A percentile compares a stretch with the other conserved stretches of the same genome.
phyloP scores from a whole-genome alignment of 2,113 vertebrate species.

The Puffinus mauretanicus region DNA sequence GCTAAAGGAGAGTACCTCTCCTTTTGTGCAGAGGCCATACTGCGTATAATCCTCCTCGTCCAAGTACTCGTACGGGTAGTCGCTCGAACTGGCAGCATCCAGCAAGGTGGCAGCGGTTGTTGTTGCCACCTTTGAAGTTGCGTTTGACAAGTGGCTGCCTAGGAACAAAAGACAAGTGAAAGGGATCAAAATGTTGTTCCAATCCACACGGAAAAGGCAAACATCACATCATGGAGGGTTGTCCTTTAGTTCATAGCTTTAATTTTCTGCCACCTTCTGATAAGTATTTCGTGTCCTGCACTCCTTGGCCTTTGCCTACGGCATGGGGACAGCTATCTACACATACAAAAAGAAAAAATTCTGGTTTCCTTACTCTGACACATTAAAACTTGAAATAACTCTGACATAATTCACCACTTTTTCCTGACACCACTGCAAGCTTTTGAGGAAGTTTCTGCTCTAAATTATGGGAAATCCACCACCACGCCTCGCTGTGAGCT shows the following conservation, averaged over 20 bases:
- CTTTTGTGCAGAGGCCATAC: constrained; percentile 70
- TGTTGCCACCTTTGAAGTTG: not conserved
- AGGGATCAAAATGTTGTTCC: not conserved
- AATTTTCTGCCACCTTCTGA: not conserved
- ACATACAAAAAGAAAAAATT: not conserved
- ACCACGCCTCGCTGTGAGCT: not conserved
- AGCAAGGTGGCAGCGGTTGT: not conserved
- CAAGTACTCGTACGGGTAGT: constrained; percentile 41
- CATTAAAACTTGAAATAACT: not conserved
- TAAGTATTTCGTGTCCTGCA: not conserved
- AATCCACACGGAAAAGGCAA: not conserved
- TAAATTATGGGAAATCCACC: not conserved
- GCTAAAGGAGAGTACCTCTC: constrained; percentile 63
- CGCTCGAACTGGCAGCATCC: not conserved
- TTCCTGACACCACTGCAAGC: not conserved
- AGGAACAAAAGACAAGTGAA: not conserved
- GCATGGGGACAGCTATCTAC: not conserved
- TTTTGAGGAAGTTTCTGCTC: not conserved
- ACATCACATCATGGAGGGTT: not conserved
- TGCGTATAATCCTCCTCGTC: not conserved
- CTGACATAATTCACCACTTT: not conserved
- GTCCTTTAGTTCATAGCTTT: not conserved
- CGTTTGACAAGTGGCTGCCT: not conserved
- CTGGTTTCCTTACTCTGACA: not conserved
- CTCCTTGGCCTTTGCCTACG: not conserved